Conservation (phyloP, 2,113 vertebrate species). For the Sylvia atricapilla region DNA sequence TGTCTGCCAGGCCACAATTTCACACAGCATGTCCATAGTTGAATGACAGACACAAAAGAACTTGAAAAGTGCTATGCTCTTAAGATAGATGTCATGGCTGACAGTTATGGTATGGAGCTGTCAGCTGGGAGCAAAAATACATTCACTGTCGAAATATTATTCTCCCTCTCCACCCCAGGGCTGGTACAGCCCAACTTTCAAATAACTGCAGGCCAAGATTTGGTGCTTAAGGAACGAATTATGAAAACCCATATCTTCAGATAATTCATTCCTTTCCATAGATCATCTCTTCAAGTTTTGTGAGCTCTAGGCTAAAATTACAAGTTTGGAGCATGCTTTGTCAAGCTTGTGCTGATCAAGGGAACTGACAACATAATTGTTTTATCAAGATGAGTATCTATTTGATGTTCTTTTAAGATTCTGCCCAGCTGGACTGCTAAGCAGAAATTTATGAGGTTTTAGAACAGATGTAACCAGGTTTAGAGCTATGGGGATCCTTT, state of each 20-base stretch:
- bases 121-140: not conserved
- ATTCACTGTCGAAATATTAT: slow-evolving; percentile 12
- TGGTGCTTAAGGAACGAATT: not conserved
- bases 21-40: not conserved
- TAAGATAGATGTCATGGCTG: slow-evolving; percentile 54
- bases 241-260: not conserved
- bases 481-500: slow-evolving; percentile 31
- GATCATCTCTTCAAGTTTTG: slow-evolving; percentile 32
- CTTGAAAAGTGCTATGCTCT: not conserved
- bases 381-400: slow-evolving; percentile 15
- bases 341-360: slow-evolving; percentile 48
- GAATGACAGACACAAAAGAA: slow-evolving; percentile 46
- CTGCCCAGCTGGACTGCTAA: not conserved
- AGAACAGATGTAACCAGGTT: slow-evolving; percentile 46
- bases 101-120: slow-evolving; percentile 31
- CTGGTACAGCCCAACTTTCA: not conserved
- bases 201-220: slow-evolving; percentile 36
- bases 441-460: slow-evolving; percentile 25
- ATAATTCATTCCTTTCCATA: slow-evolving; percentile 2
- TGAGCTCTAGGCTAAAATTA: slow-evolving; percentile 44
- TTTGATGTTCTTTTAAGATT: slow-evolving; percentile 28
- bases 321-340: slow-evolving; percentile 27
- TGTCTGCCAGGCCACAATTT: not conserved
- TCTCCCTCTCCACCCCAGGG: not conserved
- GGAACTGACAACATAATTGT: slow-evolving; percentile 11